Percentiles rank a stretch among this genome's conserved stretches.
phyloP scores from a whole-genome alignment of 2,797 vertebrate species.

The Morelia viridis region DNA sequence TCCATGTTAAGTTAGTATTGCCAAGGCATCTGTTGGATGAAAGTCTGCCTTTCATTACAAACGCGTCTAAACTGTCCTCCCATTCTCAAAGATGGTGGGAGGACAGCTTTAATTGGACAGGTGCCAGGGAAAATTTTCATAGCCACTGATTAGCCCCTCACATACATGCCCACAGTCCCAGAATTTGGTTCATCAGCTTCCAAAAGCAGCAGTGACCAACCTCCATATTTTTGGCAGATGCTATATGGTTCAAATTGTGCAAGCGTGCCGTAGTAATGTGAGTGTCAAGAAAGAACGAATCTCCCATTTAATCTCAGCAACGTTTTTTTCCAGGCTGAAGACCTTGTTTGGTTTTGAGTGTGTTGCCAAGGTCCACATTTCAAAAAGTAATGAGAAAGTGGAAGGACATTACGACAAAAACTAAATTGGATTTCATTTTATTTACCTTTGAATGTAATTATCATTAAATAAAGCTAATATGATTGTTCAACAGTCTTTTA shows the following conservation, averaged over 20 bases:
- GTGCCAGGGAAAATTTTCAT: neutral
- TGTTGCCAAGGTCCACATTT: neutral
- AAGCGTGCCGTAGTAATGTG: neutral
- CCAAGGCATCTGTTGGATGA: constrained; percentile 48
- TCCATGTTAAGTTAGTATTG: constrained; percentile 46
- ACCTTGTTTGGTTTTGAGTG: neutral
- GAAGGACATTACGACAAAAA: neutral
- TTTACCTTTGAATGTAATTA: neutral
- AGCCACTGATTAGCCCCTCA: neutral
- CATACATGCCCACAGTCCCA: neutral
- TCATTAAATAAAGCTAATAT: neutral
- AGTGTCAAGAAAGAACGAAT: neutral
- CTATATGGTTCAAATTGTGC: neutral
- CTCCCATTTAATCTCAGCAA: neutral
- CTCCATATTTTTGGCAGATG: too few species aligned
- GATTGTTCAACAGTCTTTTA: neutral
- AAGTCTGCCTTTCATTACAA: constrained; percentile 42
- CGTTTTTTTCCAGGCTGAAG: neutral
- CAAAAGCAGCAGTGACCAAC: neutral
- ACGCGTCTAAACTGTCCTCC: constrained; percentile 56
- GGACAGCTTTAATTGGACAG: neutral
- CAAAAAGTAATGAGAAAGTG: neutral
- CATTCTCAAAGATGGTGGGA: constrained; percentile 9
- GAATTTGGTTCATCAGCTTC: neutral
- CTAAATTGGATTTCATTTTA: neutral